These are phyloP conservation scores for Lepidochrysops patricia DNA, from an alignment of 2,888 invertebrate species.

Conservation along the genomic window DNA sequence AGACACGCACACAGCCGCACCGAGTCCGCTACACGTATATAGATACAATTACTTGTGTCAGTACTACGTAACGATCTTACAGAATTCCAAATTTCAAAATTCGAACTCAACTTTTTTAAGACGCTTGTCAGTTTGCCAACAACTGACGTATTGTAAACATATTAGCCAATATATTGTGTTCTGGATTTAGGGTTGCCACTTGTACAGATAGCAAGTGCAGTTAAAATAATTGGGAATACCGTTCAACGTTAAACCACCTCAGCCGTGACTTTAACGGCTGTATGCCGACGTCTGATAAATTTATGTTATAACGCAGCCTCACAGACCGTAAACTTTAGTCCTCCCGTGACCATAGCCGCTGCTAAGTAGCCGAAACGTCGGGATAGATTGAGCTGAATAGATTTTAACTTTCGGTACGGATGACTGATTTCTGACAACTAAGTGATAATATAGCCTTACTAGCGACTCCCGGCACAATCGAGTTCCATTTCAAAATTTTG, in stretches of 20 bases:
- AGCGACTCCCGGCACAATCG: too few relatives aligned
- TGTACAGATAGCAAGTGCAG: neutral
- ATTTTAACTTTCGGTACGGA: too few relatives aligned
- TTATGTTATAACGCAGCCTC: too few relatives aligned
- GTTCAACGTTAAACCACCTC: neutral
- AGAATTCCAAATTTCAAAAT: constrained; percentile 29
- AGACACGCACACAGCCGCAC: constrained; percentile 19
- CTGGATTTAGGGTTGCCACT: neutral
- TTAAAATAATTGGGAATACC: neutral
- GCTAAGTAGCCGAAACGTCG: too few relatives aligned
- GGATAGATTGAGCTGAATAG: too few relatives aligned
- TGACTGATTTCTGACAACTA: too few relatives aligned
- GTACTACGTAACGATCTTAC: constrained; percentile 30
- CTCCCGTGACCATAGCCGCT: too few relatives aligned
- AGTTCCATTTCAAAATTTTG: too few relatives aligned
- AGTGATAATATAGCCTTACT: too few relatives aligned
- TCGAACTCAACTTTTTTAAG: constrained; percentile 21
- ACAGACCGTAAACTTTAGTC: too few relatives aligned
- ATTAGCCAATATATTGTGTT: constrained; percentile 4
- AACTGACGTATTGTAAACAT: constrained; percentile 3
- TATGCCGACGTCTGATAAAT: too few relatives aligned
- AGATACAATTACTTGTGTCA: constrained; percentile 28
- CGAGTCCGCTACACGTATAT: constrained; percentile 19
- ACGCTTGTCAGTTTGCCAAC: constrained; percentile 14
- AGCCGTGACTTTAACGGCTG: neutral